phyloP scores from a whole-genome alignment of 2,113 vertebrate genomes.

The Leucopsar rothschildi region DNA sequence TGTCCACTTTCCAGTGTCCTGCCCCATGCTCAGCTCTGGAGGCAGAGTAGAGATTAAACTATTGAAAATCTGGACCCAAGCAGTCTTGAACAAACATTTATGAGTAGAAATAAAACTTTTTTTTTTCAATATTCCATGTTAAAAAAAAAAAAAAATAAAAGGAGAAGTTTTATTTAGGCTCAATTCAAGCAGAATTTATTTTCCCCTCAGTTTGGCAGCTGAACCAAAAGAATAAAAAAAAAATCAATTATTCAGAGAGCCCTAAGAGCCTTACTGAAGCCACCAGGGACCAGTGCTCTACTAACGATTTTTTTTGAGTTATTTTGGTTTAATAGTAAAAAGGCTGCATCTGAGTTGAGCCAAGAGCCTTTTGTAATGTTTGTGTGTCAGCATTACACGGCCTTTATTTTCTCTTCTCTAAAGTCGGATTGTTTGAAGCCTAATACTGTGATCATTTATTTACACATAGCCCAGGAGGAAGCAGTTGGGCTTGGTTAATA shows the following conservation, averaged over 20 bases:
- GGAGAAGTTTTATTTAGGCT: neutral
- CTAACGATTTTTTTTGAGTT: conserved; percentile 23
- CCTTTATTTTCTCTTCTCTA: neutral
- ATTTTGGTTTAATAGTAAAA: conserved; percentile 37
- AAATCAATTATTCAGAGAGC: conserved; percentile 47
- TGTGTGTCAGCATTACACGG: neutral
- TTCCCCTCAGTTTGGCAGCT: neutral
- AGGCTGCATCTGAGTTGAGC: neutral
- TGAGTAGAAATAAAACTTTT: neutral
- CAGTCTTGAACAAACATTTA: neutral
- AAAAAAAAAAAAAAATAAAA: neutral
- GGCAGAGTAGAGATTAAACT: neutral
- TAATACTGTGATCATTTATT: conserved; percentile 68
- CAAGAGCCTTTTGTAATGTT: conserved; percentile 41
- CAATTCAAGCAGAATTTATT: neutral
- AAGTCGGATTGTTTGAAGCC: conserved; percentile 53
- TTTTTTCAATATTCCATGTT: neutral
- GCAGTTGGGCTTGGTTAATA: conserved; percentile 38
- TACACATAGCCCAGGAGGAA: conserved; percentile 53
- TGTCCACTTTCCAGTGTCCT: neutral
- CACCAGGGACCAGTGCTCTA: conserved; percentile 13
- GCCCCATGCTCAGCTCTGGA: neutral
- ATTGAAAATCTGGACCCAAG: neutral
- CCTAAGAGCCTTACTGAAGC: neutral
- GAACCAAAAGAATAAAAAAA: neutral